phyloP scores from a whole-genome alignment of 2,113 vertebrate species.

The Oncorhynchus kisutch region DNA sequence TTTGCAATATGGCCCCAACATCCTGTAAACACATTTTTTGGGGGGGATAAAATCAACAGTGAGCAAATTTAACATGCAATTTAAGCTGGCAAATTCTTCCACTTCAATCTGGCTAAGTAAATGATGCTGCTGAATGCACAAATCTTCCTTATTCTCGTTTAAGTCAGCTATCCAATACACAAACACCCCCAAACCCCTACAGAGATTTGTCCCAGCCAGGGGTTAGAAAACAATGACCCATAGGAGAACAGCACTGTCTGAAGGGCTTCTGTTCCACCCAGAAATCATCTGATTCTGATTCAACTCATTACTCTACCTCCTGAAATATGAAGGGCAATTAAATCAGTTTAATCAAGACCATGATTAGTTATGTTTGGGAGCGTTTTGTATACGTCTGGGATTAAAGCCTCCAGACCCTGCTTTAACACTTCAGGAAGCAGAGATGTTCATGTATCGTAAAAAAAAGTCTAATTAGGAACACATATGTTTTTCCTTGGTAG shows the following conservation, averaged over 20 bases:
- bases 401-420: slow-evolving; percentile 22
- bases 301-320: slow-evolving; percentile 62
- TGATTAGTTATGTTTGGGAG: slow-evolving; percentile 57
- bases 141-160: neutral
- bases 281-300: slow-evolving; percentile 50
- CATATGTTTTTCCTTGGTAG: no score
- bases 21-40: no score
- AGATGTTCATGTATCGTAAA: neutral
- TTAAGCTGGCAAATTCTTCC: neutral
- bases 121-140: slow-evolving; percentile 39
- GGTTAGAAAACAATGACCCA: neutral
- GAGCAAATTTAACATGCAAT: neutral
- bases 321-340: slow-evolving; percentile 66
- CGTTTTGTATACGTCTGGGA: slow-evolving; percentile 29
- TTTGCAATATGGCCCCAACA: no score
- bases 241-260: neutral
- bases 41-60: no score
- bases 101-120: slow-evolving; percentile 37
- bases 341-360: slow-evolving; percentile 63
- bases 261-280: slow-evolving; percentile 35
- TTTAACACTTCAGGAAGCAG: slow-evolving; percentile 9
- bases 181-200: slow-evolving; percentile 34
- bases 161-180: slow-evolving; percentile 39
- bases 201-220: slow-evolving; percentile 30
- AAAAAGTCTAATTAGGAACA: neutral